Conservation (phyloP, 2,797 vertebrate genomes). For the Hippopotamyrus pictus region DNA sequence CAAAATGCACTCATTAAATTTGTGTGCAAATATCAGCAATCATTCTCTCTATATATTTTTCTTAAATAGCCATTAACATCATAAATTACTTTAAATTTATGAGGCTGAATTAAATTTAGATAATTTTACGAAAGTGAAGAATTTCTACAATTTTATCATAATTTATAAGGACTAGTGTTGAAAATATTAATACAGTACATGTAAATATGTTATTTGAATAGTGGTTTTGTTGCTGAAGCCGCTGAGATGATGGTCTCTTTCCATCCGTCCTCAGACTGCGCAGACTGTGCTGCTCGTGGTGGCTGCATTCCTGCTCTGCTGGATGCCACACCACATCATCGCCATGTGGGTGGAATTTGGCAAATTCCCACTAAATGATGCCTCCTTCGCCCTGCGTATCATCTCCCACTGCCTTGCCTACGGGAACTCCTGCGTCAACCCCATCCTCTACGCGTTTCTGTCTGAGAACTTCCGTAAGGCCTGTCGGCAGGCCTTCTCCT, state of each 20-base stretch:
- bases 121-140: neutral
- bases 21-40: neutral
- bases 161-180: neutral
- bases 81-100: neutral
- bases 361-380: conserved; percentile 63
- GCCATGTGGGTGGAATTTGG: conserved; percentile 78
- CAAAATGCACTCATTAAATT: neutral
- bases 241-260: neutral
- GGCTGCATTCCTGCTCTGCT: conserved; percentile 68
- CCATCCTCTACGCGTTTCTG: conserved; percentile 74
- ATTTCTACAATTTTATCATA: neutral
- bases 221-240: neutral
- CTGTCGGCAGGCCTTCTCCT: conserved; percentile 62
- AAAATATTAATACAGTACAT: neutral
- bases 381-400: conserved; percentile 70
- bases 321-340: conserved; percentile 78
- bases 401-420: conserved; percentile 73
- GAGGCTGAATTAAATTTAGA: neutral
- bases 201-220: neutral
- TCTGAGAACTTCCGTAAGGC: conserved; percentile 75
- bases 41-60: neutral
- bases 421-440: conserved; percentile 75
- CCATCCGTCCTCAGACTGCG: conserved; percentile 54
- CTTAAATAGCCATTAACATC: neutral
- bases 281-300: conserved; percentile 73